These are phyloP conservation scores for Hemicentrotus pulcherrimus DNA, from an alignment of 35 echinoderm and acorn worm genomes.

Conservation along the genomic window DNA sequence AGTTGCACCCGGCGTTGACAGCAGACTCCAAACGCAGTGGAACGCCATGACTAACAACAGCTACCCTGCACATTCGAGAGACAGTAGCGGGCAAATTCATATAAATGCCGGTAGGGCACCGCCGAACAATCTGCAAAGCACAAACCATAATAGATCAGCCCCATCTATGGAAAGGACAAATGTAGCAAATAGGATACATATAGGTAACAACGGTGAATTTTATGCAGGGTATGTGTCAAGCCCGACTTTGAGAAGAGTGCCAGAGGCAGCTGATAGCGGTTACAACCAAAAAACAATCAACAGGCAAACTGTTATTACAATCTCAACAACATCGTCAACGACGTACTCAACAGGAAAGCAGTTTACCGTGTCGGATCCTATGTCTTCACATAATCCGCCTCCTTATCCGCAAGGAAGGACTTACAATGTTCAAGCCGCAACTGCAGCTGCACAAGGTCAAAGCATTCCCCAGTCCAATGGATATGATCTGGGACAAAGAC, in stretches of 20 bases:
- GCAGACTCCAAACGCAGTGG: slow-evolving; percentile 31
- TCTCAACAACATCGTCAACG: slow-evolving; percentile 79
- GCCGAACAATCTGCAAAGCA: slow-evolving; percentile 14
- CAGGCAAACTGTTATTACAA: slow-evolving; percentile 71
- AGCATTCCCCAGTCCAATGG: slow-evolving; percentile 38
- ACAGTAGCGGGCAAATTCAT: slow-evolving; percentile 29
- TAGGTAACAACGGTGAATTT: slow-evolving; percentile 48
- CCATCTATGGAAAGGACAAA: background rate
- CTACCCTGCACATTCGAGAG: slow-evolving; percentile 38
- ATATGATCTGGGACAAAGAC: slow-evolving; percentile 28
- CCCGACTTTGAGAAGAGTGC: slow-evolving; percentile 42
- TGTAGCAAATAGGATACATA: slow-evolving; percentile 4
- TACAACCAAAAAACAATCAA: slow-evolving; percentile 58
- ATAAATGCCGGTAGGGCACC: slow-evolving; percentile 15
- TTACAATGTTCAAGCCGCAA: slow-evolving; percentile 46
- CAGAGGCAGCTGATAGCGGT: slow-evolving; percentile 50
- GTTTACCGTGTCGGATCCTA: slow-evolving; percentile 51
- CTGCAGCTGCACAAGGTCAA: slow-evolving; percentile 34
- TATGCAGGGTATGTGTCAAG: slow-evolving; percentile 19
- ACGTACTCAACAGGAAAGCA: slow-evolving; percentile 67
- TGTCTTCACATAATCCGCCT: slow-evolving; percentile 19
- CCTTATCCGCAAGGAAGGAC: slow-evolving; percentile 54
- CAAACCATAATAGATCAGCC: background rate
- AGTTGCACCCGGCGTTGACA: background rate
- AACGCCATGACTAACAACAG: slow-evolving; percentile 31